phyloP scores from a whole-genome alignment of 2,888 invertebrate genomes.

The Spisula solida region DNA sequence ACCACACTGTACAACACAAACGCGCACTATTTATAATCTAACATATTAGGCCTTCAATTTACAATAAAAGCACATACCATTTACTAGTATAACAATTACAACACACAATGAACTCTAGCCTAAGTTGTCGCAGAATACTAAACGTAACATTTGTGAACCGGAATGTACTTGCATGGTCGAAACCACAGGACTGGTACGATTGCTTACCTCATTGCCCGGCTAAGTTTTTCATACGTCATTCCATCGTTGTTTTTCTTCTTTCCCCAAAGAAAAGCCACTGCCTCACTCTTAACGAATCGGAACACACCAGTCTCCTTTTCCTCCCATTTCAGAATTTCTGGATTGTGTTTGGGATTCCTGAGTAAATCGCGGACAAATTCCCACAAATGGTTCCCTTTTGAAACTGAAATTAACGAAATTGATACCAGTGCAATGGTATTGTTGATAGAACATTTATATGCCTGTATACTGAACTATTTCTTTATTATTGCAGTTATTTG shows the following conservation, averaged over 20 bases:
- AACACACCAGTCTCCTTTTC: constrained; percentile 94
- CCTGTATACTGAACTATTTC: not conserved
- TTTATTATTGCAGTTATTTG: not conserved
- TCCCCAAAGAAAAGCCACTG: constrained; percentile 96
- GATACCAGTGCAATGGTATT: not conserved
- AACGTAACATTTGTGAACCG: not conserved
- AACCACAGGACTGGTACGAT: not conserved
- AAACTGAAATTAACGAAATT: constrained; percentile 51
- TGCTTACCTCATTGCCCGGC: constrained; percentile 94
- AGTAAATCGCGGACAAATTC: constrained; percentile 95
- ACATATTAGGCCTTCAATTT: not conserved
- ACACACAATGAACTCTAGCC: not conserved
- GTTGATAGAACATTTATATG: not conserved
- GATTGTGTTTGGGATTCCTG: constrained; percentile 93
- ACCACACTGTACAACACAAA: not conserved
- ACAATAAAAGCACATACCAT: not conserved
- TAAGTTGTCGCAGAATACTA: not conserved
- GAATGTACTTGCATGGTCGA: not conserved
- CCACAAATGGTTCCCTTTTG: constrained; percentile 89
- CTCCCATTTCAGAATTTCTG: constrained; percentile 95
- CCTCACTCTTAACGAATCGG: constrained; percentile 95
- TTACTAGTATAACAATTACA: too few species aligned
- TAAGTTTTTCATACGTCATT: constrained; percentile 97
- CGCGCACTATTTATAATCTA: not conserved
- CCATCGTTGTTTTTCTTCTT: constrained; percentile 94